phyloP scores from a whole-genome alignment of 1,140 invertebrate species.

The Zaprionus inermis region DNA sequence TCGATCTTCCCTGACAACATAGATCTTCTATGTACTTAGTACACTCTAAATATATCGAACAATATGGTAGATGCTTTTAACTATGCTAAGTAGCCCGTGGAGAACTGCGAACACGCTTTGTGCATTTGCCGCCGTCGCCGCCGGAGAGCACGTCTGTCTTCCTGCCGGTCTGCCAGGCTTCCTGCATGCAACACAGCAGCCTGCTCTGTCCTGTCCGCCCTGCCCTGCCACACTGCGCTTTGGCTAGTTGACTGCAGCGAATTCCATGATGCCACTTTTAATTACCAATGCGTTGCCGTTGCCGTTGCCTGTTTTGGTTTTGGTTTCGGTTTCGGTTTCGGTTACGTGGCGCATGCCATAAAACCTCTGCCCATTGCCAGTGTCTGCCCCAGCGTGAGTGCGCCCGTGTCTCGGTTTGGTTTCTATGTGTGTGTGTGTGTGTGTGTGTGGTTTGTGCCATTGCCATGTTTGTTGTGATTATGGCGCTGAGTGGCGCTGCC shows the following conservation, averaged over 20 bases:
- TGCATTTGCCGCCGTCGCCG: slow-evolving; percentile 4
- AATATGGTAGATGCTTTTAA: not conserved
- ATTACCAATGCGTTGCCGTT: slow-evolving; percentile 61
- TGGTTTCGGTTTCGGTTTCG: slow-evolving; percentile 54
- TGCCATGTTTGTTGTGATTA: slow-evolving; percentile 56
- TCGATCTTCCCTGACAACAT: not conserved
- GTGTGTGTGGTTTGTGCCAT: slow-evolving; percentile 47
- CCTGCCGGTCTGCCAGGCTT: not conserved
- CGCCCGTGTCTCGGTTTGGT: slow-evolving; percentile 15
- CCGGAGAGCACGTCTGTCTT: not conserved
- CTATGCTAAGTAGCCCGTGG: not conserved
- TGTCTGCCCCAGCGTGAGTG: slow-evolving; percentile 25
- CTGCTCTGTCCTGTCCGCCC: not conserved
- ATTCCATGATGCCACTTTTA: slow-evolving; percentile 63
- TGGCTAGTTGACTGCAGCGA: slow-evolving; percentile 30
- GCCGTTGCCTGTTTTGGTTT: slow-evolving; percentile 60
- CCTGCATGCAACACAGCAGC: not conserved
- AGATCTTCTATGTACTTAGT: not conserved
- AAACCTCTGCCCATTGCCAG: slow-evolving; percentile 60
- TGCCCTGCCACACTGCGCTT: not conserved
- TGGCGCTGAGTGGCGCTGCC: slow-evolving; percentile 71
- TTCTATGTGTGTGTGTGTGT: slow-evolving; percentile 13
- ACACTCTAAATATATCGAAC: not conserved
- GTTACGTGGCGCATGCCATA: slow-evolving; percentile 75
- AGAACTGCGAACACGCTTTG: slow-evolving; percentile 6